Evolutionary conservation across 2,888 invertebrate genomes (phyloP), one percentile per base, ranked within the genome.

Genomic region (Ommatoiulus sabulosus): DNA sequence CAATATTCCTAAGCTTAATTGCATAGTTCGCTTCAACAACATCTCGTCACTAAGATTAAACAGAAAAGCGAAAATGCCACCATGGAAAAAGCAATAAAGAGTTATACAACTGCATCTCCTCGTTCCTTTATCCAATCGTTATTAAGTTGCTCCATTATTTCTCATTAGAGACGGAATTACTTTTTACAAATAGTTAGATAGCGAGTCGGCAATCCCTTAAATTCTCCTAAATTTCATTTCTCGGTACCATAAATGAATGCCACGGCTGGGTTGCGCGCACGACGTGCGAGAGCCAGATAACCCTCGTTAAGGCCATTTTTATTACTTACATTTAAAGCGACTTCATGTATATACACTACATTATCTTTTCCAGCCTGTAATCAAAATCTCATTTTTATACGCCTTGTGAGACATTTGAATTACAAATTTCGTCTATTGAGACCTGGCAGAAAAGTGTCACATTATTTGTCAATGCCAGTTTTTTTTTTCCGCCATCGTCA

Each of bases 351-450:
- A 72, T 24, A 72, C 72, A 72, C 72, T 72, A 72, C 72, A 72
- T 72, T 72, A 72, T 72, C 72, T 72, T 72, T 72, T 72, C 24
- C 72, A 72, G 72, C 72, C 8, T 10, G 72, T 72, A 72, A 72
- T 72, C 72, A 72, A 72, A 72, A 72, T 72, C 72, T 72, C 72
- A 72, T 72, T 72, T 72, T 72, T 72, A 72, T 72, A 24, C 72
- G 72, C 72, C 72, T 72, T n/a, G 72, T 24, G 24, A 72, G 72
- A 72, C 72, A 72, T 72, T 72, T 72, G 72, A 72, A 72, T 72
- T 72, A 72, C 72, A 72, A 72, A 72, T 72, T 72, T 72, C 72
- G 72, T 72, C 72, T 72, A 72, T 72, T 72, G 72, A 72, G 72
- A 72, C 72, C 72, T 72, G 72, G 72, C 72, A 72, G 72, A 72